phyloP scores from a whole-genome alignment of 2,888 invertebrate species.

The Pantelozetes paolii region DNA sequence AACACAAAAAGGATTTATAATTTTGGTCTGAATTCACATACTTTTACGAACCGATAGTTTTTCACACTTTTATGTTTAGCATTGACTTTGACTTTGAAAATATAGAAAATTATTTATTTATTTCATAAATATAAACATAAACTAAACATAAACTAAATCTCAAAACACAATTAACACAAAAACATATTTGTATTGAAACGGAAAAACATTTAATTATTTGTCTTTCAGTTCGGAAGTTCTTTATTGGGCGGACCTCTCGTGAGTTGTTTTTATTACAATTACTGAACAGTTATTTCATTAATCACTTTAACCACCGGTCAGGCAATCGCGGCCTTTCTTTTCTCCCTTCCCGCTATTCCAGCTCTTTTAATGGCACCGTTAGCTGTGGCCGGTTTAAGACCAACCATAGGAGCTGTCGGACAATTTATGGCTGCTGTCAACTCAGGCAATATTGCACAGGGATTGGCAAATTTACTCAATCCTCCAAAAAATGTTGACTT shows the following conservation, averaged over 20 bases:
- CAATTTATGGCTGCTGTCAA: slow-evolving; percentile 10
- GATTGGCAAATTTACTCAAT: slow-evolving; percentile 1
- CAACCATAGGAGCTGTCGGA: slow-evolving; percentile 35
- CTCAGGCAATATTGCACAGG: not conserved
- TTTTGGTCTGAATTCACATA: too few species aligned
- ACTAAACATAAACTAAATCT: not conserved
- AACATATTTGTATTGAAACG: not conserved
- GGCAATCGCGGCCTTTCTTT: slow-evolving; percentile 40
- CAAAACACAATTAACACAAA: not conserved
- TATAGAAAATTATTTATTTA: too few species aligned
- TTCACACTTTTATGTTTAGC: not conserved
- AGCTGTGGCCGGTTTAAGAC: slow-evolving; percentile 38
- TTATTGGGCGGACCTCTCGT: slow-evolving; percentile 25
- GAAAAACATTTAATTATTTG: slow-evolving; percentile 1
- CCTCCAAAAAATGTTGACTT: slow-evolving; percentile 7
- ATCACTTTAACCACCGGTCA: not conserved
- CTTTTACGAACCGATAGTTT: too few species aligned
- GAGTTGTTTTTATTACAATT: not conserved
- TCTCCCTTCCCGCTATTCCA: slow-evolving; percentile 34
- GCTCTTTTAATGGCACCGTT: slow-evolving; percentile 39
- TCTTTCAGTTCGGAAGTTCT: not conserved
- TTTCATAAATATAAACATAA: not conserved
- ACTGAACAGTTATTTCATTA: not conserved
- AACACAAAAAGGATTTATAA: too few species aligned
- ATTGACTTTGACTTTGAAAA: not conserved